Base-by-base conservation (phyloP, 2,888 invertebrate genomes). In the Ametastegia equiseti region DNA sequence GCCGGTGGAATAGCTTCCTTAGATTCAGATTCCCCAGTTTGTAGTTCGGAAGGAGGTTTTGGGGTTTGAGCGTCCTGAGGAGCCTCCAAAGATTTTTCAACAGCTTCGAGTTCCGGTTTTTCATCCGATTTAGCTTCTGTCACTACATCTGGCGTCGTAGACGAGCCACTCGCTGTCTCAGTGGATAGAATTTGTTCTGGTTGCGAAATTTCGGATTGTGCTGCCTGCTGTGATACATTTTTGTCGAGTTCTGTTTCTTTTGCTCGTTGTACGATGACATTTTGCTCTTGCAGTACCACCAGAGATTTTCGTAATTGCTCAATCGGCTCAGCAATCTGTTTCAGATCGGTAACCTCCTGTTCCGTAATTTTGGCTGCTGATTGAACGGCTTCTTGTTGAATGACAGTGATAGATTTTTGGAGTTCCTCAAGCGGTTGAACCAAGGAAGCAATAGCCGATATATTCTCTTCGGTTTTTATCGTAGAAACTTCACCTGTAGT, bases 371-470 rank as follows among this genome's bases (percentile, higher is more conserved):
- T 42, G 63, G 7, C 81, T 42, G 60, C 39, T 6, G 27, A 57
- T 33, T 19, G 6, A 81, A 84, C 83, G 6, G 84, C 82, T 81
- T 87, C 87, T 45, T 88, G 85, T 75, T 88, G 88, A 50, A 90
- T 84, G 27, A 85, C 83, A 13, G 86, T 86, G 47, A 91, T 86
- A 23, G 92, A 88, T 1, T 88, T 85, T 81, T 92, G 89, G 11
- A 93, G 88, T 77, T 91, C 91, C 27, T 89, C 89, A 2, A 92
- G 86, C 6, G 89, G 88, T 33, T 86, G 82, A 13, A 86, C 95
- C 80, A 95, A 93, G 45, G 95, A 93, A 81, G 94, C 94, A 81
- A 94, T 93, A 84, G 94, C 94, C 80, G 94, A 92, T 83, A 92
- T 92, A 60, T 90, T 86, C 60, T 92, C 84, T 1, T 89, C 84